Base-by-base conservation (phyloP, 2,113 vertebrate genomes). In the Thymallus thymallus region DNA sequence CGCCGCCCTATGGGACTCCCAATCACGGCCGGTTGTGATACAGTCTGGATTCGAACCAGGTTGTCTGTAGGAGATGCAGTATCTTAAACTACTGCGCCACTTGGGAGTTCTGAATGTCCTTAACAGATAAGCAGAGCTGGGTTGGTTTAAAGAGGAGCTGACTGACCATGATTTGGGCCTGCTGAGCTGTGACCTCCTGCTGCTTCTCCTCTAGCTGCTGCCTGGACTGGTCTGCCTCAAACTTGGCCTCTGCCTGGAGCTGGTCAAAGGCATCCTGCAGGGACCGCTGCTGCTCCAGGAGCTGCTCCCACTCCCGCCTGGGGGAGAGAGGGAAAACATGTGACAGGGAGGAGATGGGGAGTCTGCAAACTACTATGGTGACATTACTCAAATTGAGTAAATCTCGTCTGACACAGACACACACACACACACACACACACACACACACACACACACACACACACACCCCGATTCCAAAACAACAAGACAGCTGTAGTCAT, bases 251-350 rank as follows among this genome's bases (percentile, higher is more conserved):
- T 86, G 95, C 94, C 75, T 94, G 92, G 60, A 95, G 82, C 67
- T 93, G 93, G 60, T 95, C 93, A 4, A 93, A 93, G 74, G 94
- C 88, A 81, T 95, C 94, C 86, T 95, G 94, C 23, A 94, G 88
- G 61, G 91, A 92, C 74, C 88, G 82, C 83, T 93, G 93, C 79
- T 86, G 91, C 85, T 95, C 92, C 72, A 95, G 91, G 41, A 93
- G 58, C 29, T 86, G 93, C 79, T 95, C 94, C 2, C 92, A 89
- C 73, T 94, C 93, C 65, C 94, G 78, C 77, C 94, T 95, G 85
- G 56, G 48, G n/a, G 6, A 29, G 12, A 87, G 48, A 51, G 13
- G 16, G 48, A 18, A 51, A 14, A 51, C 9, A 41, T 18, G 48
- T 41, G 35, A 41, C 9, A 9, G 35, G 35, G 35, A 41, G 9